Conservation (phyloP, 2,797 vertebrate species). For the Botia almorhae region DNA sequence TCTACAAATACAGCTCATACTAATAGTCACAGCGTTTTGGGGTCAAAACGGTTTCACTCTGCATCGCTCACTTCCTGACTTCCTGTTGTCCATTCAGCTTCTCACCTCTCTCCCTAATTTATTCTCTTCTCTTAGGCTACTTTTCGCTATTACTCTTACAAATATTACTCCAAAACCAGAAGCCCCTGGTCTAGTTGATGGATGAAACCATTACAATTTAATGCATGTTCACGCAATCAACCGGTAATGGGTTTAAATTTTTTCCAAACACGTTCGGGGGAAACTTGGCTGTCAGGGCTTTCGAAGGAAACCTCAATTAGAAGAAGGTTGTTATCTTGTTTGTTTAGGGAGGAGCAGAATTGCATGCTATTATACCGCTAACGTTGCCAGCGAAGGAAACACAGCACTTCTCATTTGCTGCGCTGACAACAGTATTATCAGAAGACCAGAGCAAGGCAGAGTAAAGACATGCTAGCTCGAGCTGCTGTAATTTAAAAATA, state of each 20-base stretch:
- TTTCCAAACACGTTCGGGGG: conserved; percentile 57
- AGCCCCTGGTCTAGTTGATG: conserved; percentile 12
- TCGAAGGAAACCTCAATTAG: conserved; percentile 62
- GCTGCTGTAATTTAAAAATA: conserved; percentile 69
- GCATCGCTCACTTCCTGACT: not conserved
- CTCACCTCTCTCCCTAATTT: not conserved
- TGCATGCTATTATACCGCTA: conserved; percentile 69
- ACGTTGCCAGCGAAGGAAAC: conserved; percentile 54
- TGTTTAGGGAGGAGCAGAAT: conserved; percentile 67
- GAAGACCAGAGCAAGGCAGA: conserved; percentile 59
- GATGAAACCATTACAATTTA: conserved; percentile 45
- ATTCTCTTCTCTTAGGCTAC: not conserved
- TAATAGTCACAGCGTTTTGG: not conserved
- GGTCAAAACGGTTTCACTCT: not conserved
- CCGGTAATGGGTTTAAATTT: conserved; percentile 59
- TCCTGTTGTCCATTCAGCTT: not conserved
- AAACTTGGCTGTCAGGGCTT: conserved; percentile 55
- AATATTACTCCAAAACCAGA: conserved; percentile 33
- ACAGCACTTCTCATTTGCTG: conserved; percentile 70
- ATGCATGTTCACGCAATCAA: conserved; percentile 58
- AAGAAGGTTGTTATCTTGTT: conserved; percentile 70
- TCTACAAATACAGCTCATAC: not conserved
- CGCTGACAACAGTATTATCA: conserved; percentile 63
- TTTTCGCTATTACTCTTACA: conserved; percentile 4
- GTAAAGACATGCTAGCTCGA: conserved; percentile 58